These are phyloP conservation scores for Cryptocephalus moraei DNA, from an alignment of 2,888 invertebrate species.

Conservation along the genomic window DNA sequence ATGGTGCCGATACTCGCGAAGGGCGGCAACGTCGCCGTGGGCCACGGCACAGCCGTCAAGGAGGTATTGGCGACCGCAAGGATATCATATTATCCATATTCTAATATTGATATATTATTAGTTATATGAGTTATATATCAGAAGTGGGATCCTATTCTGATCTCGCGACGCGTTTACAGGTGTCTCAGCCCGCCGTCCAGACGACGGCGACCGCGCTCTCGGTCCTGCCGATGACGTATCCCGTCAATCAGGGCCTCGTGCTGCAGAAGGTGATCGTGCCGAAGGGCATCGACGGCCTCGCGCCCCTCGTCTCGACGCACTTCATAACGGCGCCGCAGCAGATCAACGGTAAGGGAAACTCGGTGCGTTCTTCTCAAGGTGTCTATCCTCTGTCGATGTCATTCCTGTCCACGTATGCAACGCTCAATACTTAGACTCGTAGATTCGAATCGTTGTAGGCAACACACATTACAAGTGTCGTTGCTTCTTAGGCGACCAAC, in stretches of 20 bases:
- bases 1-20: constrained; percentile 26
- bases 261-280: constrained; percentile 39
- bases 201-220: constrained; percentile 33
- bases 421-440: no score
- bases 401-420: no score
- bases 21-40: constrained; percentile 17
- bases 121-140: no score
- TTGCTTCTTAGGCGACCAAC: no score
- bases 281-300: constrained; percentile 38
- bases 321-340: constrained; percentile 52
- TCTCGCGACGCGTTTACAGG: constrained; percentile 13
- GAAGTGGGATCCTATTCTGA: no score
- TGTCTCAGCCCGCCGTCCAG: constrained; percentile 29
- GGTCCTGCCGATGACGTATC: constrained; percentile 32
- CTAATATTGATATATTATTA: no score
- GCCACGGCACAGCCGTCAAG: constrained; percentile 23
- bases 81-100: no score
- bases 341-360: constrained; percentile 41
- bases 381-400: no score
- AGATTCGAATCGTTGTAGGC: no score
- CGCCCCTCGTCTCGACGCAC: constrained; percentile 60
- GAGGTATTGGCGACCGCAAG: constrained; percentile 22
- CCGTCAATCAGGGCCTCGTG: constrained; percentile 38
- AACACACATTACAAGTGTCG: no score
- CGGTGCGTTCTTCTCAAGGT: no score